Base-by-base conservation (phyloP, 2,888 invertebrate genomes). In the Coremacera marginata region DNA sequence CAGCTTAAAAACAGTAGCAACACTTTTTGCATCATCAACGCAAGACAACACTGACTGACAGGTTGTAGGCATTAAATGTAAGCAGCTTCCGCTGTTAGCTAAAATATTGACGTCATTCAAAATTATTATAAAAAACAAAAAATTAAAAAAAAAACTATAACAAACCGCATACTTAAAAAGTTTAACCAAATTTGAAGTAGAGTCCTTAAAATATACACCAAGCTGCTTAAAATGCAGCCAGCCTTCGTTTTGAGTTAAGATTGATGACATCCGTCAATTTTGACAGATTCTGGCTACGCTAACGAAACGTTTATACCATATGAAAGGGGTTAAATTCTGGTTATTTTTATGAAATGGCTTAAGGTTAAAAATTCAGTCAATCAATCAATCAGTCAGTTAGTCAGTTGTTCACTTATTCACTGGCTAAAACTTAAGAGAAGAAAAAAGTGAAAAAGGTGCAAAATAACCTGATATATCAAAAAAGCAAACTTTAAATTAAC, bases 221-320 rank as follows among this genome's bases (percentile, higher is more conserved):
- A 60, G n/a, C 60, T 60, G 27, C n/a, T 27, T 27, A 11, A 63
- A 34, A 63, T 49, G 63, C 63, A 31, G 14, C 27, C 34, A 16
- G 27, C 31, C 8, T n/a, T 14, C 16, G 31, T 16, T 25, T n/a
- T 31, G 4, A 25, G 3, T n/a, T 16, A 65, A 44, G 81, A 81
- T 81, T 80, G 80, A 81, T 81, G 80, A 81, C 81, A 81, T 81
- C 81, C 81, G 81, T 81, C 81, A 81, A 79, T 80, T 81, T 80
- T 79, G 81, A 80, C 81, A 80, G 75, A 78, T 80, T 44, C 14
- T 11, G 44, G 44, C 44, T 78, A 51, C 52, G 51, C 27, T 63
- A 63, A 27, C 63, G 34, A 49, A 73, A 73, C 57, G 31, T 55
- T 55, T 19, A 1, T 60, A 2, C 14, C 3, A 44, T 11, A 44